Conservation (phyloP, 1,140 invertebrate species). For the Aphelinus atriplicis region DNA sequence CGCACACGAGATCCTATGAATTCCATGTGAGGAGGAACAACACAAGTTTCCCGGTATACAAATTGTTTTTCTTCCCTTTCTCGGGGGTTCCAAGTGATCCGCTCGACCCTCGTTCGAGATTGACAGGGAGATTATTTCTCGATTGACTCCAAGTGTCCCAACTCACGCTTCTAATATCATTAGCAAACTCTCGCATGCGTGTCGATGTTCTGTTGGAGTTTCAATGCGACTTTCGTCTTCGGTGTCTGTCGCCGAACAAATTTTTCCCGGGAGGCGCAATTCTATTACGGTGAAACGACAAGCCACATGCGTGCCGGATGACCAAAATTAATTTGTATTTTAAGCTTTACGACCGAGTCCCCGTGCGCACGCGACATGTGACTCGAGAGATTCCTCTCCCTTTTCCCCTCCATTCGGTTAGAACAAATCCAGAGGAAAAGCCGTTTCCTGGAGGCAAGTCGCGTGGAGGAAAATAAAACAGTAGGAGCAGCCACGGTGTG, state of each 20-base stretch:
- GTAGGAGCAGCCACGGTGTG: slow-evolving; percentile 5
- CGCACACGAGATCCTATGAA: too few species aligned
- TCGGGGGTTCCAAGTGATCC: too few species aligned
- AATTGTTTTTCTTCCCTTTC: not conserved
- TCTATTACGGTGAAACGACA: too few species aligned
- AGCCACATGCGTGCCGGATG: not conserved
- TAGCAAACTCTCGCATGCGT: not conserved
- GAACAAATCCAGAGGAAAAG: slow-evolving; percentile 3
- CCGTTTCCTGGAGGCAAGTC: not conserved
- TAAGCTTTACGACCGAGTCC: slow-evolving; percentile 21
- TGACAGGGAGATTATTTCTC: too few species aligned
- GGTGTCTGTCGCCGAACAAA: not conserved
- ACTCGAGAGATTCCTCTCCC: slow-evolving; percentile 4
- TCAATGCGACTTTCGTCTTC: not conserved
- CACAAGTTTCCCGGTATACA: not conserved
- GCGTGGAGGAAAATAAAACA: slow-evolving; percentile 2
- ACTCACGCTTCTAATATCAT: not conserved
- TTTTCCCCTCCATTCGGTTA: not conserved
- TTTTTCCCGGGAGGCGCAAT: too few species aligned
- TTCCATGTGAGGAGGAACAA: slow-evolving; percentile 1
- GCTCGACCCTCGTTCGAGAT: too few species aligned
- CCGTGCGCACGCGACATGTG: not conserved
- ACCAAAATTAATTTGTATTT: slow-evolving; percentile 29
- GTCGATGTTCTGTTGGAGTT: not conserved
- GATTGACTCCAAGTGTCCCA: too few species aligned